These are phyloP conservation scores for Hippocampus zosterae DNA, from an alignment of 2,113 vertebrate species.

Conservation along the genomic window DNA sequence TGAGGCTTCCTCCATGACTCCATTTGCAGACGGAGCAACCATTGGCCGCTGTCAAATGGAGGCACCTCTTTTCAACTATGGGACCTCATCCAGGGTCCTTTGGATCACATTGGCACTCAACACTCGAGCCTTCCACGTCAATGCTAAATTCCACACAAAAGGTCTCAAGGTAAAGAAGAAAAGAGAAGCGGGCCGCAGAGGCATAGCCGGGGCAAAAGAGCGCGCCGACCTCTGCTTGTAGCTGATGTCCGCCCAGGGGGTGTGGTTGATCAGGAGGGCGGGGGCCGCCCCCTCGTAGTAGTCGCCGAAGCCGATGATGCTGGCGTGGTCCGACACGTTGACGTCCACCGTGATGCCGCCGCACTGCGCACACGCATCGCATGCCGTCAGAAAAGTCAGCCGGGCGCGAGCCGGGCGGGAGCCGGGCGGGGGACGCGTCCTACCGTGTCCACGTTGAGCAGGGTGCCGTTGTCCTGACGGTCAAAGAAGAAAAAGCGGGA, in stretches of 20 bases:
- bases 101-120: too few species aligned
- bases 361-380: conserved; percentile 62
- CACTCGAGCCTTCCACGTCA: too few species aligned
- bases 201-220: fast-evolving
- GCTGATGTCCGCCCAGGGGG: conserved; percentile 71
- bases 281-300: conserved; percentile 92
- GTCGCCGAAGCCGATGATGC: conserved; percentile 82
- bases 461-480: conserved; percentile 86
- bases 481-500: conserved; percentile 85
- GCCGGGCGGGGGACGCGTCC: conserved; percentile 18
- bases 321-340: conserved; percentile 82
- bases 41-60: too few species aligned
- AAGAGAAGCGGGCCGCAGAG: not conserved
- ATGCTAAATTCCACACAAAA: too few species aligned
- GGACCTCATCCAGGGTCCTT: too few species aligned
- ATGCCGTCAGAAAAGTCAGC: not conserved
- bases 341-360: conserved; percentile 86
- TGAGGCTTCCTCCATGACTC: too few species aligned
- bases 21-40: too few species aligned
- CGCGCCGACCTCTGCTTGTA: conserved; percentile 70
- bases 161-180: not conserved
- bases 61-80: too few species aligned
- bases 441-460: conserved; percentile 84
- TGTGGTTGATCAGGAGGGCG: conserved; percentile 89
- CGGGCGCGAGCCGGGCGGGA: too few species aligned